Conservation (phyloP, 2,113 vertebrate species). For the Columba livia region DNA sequence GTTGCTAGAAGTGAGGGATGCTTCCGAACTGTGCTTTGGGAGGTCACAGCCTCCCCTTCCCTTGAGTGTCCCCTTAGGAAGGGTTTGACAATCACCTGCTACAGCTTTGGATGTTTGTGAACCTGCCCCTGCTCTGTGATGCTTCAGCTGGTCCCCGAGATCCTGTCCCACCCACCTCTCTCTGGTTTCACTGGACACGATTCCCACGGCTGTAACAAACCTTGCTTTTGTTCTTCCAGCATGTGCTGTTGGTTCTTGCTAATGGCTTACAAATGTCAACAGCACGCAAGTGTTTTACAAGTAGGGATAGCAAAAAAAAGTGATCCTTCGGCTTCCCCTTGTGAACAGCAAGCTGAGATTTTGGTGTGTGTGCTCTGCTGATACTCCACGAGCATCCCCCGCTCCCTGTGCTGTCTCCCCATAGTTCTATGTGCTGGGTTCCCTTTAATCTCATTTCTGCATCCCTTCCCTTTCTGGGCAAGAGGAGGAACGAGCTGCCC, state of each 20-base stretch:
- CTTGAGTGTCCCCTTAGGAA: not conserved
- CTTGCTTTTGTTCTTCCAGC: not conserved
- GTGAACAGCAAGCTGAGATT: not conserved
- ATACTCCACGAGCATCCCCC: not conserved
- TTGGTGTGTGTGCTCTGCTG: not conserved
- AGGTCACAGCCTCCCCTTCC: not conserved
- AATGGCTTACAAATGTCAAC: conserved; percentile 42
- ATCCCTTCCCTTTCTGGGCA: not conserved
- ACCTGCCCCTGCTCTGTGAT: not conserved
- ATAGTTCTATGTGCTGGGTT: not conserved
- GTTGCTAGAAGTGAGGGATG: not conserved
- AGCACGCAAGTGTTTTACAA: not conserved
- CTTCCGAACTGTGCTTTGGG: not conserved
- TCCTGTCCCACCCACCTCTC: not conserved
- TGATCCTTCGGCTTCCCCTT: not conserved
- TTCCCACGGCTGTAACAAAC: not conserved
- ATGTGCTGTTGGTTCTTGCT: not conserved
- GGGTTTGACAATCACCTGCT: not conserved
- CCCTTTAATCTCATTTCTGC: not conserved
- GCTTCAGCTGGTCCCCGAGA: not conserved
- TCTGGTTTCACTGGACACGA: not conserved
- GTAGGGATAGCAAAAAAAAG: not conserved
- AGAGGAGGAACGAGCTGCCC: not conserved
- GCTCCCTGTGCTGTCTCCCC: not conserved
- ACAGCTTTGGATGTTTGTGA: not conserved